Percentiles rank a stretch among this genome's conserved stretches.
Evolutionary conservation across 2,888 invertebrate genomes (phyloP).

Genomic region (Drosophila rubida): DNA sequence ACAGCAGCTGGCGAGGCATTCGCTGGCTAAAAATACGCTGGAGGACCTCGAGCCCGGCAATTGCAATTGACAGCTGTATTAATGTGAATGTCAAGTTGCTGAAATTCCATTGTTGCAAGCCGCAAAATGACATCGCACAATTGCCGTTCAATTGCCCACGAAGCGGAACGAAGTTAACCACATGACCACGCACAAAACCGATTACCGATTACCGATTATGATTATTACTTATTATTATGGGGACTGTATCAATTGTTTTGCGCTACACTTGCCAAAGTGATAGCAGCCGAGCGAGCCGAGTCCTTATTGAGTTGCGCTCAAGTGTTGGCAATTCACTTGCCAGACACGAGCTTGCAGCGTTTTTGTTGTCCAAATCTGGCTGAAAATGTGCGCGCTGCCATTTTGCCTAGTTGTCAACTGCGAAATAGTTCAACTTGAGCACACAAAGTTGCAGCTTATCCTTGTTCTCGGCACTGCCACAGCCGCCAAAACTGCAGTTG

Average conservation of each 20-base stretch:
- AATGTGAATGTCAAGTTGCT: constrained; percentile 10
- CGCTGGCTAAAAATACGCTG: constrained; percentile 4
- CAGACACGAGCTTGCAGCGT: not conserved
- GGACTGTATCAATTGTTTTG: constrained; percentile 9
- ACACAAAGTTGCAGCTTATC: constrained; percentile 13
- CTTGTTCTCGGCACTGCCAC: constrained; percentile 20
- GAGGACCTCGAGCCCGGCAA: constrained; percentile 4
- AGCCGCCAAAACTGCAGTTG: constrained; percentile 45
- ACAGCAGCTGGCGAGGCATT: not conserved
- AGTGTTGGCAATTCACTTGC: not conserved
- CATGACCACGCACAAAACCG: constrained; percentile 50
- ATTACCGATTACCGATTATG: not conserved
- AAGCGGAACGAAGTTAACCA: constrained; percentile 49
- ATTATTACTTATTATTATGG: constrained; percentile 17
- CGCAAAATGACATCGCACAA: constrained; percentile 50
- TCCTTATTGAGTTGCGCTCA: not conserved
- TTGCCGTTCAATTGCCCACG: constrained; percentile 51
- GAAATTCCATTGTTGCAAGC: constrained; percentile 33
- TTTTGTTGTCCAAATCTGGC: constrained; percentile 2
- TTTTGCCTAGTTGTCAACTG: constrained; percentile 16
- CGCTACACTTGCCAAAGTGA: not conserved
- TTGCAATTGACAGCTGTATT: constrained; percentile 55
- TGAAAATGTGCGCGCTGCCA: not conserved
- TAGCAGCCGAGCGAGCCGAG: too few relatives aligned
- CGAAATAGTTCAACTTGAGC: constrained; percentile 15